Base-by-base conservation (phyloP, 2,113 vertebrate species). In the Callithrix jacchus region DNA sequence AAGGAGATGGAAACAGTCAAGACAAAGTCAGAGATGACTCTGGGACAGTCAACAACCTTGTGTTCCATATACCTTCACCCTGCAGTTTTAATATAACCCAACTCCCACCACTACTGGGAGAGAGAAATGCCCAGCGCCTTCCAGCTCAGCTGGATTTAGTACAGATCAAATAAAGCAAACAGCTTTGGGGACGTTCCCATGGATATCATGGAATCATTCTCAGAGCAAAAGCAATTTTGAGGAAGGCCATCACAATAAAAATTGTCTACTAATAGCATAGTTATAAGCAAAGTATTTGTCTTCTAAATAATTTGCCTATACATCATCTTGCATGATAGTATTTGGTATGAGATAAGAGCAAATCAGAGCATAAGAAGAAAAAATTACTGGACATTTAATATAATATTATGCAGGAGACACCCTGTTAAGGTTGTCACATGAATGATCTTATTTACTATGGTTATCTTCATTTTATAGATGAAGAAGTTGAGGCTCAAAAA, bases 221-320 rank as follows among this genome's bases (percentile, higher is more conserved):
- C 66, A 52, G 47, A 85, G 56, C 66, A 90, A 85, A 90, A 85
- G 23, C 80, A 85, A 76, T 90, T 94, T 89, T 89, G 56, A 84
- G 42, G 30, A 54, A 76, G 54, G 40, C 52, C 40, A 40, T 21
- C 25, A 25, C 73, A 73, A 45, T 25, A 61, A 73, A 89, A 92
- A n/a, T 45, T 64, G 61, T 64, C 61, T 13, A 64, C 61, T 64
- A 13, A 27, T 64, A 64, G 27, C 61, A 32, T 6, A 64, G 12
- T 32, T 64, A 64, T 64, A 64, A 64, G 61, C 12, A 32, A 64
- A 64, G 11, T 64, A 64, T 64, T 64, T 84, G 32, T 71, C 66
- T 83, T 89, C 84, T 86, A 49, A 92, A 61, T 92, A 64, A 73
- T 88, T 89, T 82, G 25, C 21, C 23, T 94, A 27, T 10, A 52